Conservation (phyloP, 2,888 invertebrate species). For the Caenorhabditis sp. region DNA sequence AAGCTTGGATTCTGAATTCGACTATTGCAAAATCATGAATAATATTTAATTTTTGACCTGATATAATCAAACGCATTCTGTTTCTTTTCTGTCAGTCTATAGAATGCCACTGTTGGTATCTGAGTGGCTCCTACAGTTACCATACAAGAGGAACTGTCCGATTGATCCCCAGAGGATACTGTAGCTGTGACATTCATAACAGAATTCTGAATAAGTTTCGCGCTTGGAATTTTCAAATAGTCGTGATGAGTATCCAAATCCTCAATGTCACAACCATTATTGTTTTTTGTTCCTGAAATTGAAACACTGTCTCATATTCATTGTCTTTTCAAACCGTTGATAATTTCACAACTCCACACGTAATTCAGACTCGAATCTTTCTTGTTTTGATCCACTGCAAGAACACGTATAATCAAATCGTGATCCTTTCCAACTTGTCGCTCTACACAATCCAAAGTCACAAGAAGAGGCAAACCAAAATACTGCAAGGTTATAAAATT, state of each 20-base stretch:
- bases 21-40: too few relatives aligned
- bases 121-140: slow-evolving; percentile 52
- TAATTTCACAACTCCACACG: slow-evolving; percentile 41
- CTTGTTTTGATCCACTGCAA: slow-evolving; percentile 50
- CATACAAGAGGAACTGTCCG: slow-evolving; percentile 51
- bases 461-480: slow-evolving; percentile 47
- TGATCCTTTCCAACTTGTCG: slow-evolving; percentile 54
- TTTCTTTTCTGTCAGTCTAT: slow-evolving; percentile 49
- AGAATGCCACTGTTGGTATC: slow-evolving; percentile 55
- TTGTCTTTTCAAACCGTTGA: slow-evolving; percentile 22
- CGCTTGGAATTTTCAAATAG: slow-evolving; percentile 33
- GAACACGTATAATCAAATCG: slow-evolving; percentile 29
- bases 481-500: slow-evolving; percentile 42
- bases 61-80: slow-evolving; percentile 65
- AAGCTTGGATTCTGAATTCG: slow-evolving; percentile 60
- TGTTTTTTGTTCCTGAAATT: slow-evolving; percentile 34
- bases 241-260: slow-evolving; percentile 14
- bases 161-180: slow-evolving; percentile 47
- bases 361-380: slow-evolving; percentile 48
- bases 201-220: slow-evolving; percentile 30
- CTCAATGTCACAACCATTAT: slow-evolving; percentile 28
- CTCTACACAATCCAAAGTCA: slow-evolving; percentile 56
- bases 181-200: slow-evolving; percentile 57
- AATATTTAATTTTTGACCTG: too few relatives aligned
- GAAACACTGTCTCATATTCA: too few relatives aligned